Evolutionary conservation across 2,888 invertebrate species (phyloP), one percentile per base, ranked within the genome.

Genomic region (Eilema griseolum): DNA sequence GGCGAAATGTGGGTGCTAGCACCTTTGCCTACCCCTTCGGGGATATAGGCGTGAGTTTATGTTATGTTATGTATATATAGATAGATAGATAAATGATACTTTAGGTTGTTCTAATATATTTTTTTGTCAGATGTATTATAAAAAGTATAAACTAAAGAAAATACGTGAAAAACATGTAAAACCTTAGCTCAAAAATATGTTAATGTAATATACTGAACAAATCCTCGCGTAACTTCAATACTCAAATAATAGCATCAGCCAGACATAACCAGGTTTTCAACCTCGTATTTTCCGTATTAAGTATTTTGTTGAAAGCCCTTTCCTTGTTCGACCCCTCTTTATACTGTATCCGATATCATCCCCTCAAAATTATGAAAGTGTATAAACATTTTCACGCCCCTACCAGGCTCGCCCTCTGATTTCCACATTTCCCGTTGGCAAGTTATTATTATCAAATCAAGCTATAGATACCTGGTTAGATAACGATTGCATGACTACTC

Each of bases 391-490:
- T 93, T 94, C 94, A 93, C 95, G 92, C 94, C 94, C 94, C 86
- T 81, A 66, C 61, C 71, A 80, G 80, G 80, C 78, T 83, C 86
- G 83, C 92, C 92, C 93, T 90, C 86, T 89, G 87, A 89, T 93
- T 93, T 92, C 89, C 90, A 88, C 90, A 88, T 90, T 93, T 91
- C 84, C 90, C 86, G 86, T 84, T 86, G 88, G 89, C 85, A 92
- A 91, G 89, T 94, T 94, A 95, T 95, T 95, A 95, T 95, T 95
- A 95, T 95, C 94, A 93, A 95, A 95, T 95, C 94, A 95, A 89
- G 89, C 86, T 92, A 93, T 91, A 92, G 93, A 94, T 94, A 94
- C 91, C 89, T 91, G 90, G 77, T 79, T 90, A 87, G 93, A 93
- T 93, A 94, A 89, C 87, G 83, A 86, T 92, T 86, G 90, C 90